A percentile compares a stretch with the other conserved stretches of the same genome.
Conservation (phyloP, 2,113 vertebrate genomes). For the Garra rufa region DNA sequence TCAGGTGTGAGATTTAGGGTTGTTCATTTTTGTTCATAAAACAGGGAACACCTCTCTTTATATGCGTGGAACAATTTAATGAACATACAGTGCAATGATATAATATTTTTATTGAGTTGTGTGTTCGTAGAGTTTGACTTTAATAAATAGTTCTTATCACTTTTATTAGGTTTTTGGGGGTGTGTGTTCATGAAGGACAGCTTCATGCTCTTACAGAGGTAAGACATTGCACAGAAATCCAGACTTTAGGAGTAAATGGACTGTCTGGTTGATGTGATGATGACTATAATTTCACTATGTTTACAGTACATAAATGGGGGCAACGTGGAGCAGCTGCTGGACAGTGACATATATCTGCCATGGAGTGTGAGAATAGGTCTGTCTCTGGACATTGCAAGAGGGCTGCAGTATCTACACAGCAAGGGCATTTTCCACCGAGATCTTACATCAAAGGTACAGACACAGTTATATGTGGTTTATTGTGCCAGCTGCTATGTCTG, state of each 20-base stretch:
- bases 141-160: neutral
- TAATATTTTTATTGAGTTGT: neutral
- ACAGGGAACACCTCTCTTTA: neutral
- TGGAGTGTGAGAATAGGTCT: constrained; percentile 85
- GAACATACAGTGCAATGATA: neutral
- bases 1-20: constrained; percentile 66
- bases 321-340: constrained; percentile 93
- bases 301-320: constrained; percentile 93
- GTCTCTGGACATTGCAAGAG: constrained; percentile 87
- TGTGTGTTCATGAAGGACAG: constrained; percentile 94
- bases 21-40: neutral
- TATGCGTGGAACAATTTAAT: neutral
- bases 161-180: constrained; percentile 86
- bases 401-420: constrained; percentile 91
- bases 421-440: constrained; percentile 96
- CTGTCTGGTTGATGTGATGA: constrained; percentile 18
- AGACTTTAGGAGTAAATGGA: neutral
- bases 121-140: neutral
- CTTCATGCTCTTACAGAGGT: constrained; percentile 94
- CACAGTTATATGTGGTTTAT: neutral
- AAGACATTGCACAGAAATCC: constrained; percentile 39
- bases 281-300: constrained; percentile 43
- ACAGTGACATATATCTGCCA: constrained; percentile 85
- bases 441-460: constrained; percentile 92
- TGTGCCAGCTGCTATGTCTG: neutral